Evolutionary conservation across 2,113 vertebrate species (phyloP).

Genomic region (Gymnobelideus leadbeateri): DNA sequence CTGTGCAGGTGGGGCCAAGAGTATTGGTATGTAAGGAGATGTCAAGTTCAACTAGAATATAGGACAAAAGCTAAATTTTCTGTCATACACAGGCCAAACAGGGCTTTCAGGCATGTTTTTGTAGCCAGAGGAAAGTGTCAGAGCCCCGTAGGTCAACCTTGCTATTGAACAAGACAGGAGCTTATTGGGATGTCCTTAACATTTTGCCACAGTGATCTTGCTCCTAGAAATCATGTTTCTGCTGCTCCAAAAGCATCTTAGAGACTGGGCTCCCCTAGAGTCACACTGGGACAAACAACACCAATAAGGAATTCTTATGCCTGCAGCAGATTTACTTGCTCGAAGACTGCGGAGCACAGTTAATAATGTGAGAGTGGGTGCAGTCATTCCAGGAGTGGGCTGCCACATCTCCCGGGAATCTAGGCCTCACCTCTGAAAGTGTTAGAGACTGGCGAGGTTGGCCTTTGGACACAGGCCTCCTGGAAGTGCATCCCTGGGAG

Average conservation of each 20-base stretch:
- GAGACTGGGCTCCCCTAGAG: not conserved
- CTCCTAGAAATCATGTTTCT: not conserved
- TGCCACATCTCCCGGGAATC: not conserved
- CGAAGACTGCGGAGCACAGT: too few relatives aligned
- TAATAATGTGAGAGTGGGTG: not conserved
- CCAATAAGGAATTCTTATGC: not conserved
- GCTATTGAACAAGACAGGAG: not conserved
- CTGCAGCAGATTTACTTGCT: not conserved
- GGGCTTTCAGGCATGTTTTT: not conserved
- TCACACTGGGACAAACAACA: not conserved
- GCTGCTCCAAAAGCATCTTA: not conserved
- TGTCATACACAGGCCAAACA: not conserved
- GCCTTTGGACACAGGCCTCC: too few relatives aligned
- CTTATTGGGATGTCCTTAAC: not conserved
- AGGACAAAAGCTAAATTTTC: not conserved
- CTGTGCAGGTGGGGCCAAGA: too few relatives aligned
- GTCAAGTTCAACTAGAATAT: not conserved
- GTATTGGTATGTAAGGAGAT: not conserved
- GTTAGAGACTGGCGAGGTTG: not conserved
- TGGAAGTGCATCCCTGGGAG: not conserved
- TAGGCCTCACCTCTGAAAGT: not conserved
- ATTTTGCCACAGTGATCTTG: not conserved
- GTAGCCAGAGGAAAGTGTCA: not conserved
- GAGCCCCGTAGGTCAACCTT: not conserved
- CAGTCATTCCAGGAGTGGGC: not conserved